phyloP scores from a whole-genome alignment of 2,797 vertebrate genomes.

The Serranus cabrilla region DNA sequence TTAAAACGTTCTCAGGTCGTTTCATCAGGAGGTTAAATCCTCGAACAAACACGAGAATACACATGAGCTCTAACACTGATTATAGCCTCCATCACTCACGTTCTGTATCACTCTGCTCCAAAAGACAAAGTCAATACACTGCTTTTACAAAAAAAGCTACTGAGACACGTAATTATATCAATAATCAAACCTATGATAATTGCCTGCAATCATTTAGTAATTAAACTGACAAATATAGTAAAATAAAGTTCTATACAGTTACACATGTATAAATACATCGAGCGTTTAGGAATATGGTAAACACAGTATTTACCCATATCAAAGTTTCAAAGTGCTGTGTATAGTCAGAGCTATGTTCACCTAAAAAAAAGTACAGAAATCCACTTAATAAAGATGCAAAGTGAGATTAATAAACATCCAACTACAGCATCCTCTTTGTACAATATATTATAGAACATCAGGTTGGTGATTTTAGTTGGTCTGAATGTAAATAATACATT shows the following conservation, averaged over 20 bases:
- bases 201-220: slow-evolving; percentile 72
- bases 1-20: slow-evolving; percentile 28
- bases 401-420: slow-evolving; percentile 56
- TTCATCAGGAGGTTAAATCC: slow-evolving; percentile 36
- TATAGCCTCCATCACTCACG: slow-evolving; percentile 52
- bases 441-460: slow-evolving; percentile 34
- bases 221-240: slow-evolving; percentile 65
- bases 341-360: slow-evolving; percentile 52
- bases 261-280: slow-evolving; percentile 63
- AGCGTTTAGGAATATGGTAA: slow-evolving; percentile 55
- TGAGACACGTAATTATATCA: slow-evolving; percentile 52
- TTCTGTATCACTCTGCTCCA: slow-evolving; percentile 21
- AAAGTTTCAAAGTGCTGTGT: slow-evolving; percentile 66
- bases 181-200: slow-evolving; percentile 67
- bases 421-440: slow-evolving; percentile 55
- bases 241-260: slow-evolving; percentile 71
- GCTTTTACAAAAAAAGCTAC: slow-evolving; percentile 39
- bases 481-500: slow-evolving; percentile 34
- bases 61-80: slow-evolving; percentile 44
- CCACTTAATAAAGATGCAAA: slow-evolving; percentile 65
- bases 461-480: slow-evolving; percentile 6
- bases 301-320: slow-evolving; percentile 60
- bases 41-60: slow-evolving; percentile 58
- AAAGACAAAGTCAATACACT: slow-evolving; percentile 17
- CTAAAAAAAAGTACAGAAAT: slow-evolving; percentile 62